Evolutionary conservation across 2,888 invertebrate genomes (phyloP).

Genomic region (Drosophila lacicola): DNA sequence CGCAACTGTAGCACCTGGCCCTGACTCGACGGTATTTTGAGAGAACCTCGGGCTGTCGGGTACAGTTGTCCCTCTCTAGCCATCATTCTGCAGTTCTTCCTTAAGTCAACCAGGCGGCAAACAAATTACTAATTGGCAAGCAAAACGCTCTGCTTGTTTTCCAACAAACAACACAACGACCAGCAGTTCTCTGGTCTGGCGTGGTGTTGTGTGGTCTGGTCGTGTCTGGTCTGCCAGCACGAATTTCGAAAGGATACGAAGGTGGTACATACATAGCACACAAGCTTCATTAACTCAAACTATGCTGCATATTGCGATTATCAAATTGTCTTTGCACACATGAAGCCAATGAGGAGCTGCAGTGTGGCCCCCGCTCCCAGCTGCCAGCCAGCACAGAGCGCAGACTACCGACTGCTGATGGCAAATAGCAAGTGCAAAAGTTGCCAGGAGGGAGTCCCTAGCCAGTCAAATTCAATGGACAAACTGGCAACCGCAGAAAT

Average conservation of each 20-base stretch:
- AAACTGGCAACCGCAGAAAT: constrained; percentile 72
- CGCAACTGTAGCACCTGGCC: constrained; percentile 6
- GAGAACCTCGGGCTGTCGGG: constrained; percentile 49
- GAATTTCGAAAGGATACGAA: constrained; percentile 20
- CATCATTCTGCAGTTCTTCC: constrained; percentile 7
- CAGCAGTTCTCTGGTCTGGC: constrained; percentile 27
- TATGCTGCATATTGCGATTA: constrained; percentile 79
- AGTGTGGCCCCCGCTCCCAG: not conserved
- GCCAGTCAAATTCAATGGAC: constrained; percentile 32
- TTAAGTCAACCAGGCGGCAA: constrained; percentile 58
- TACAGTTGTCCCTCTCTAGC: constrained; percentile 6
- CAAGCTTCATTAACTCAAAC: constrained; percentile 80
- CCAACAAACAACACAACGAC: constrained; percentile 64
- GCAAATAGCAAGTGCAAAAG: constrained; percentile 66
- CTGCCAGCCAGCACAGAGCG: not conserved
- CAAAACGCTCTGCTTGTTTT: constrained; percentile 78
- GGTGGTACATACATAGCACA: constrained; percentile 59
- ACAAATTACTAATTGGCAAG: constrained; percentile 79
- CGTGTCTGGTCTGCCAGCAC: constrained; percentile 16
- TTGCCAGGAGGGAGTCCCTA: constrained; percentile 15
- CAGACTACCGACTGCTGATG: constrained; percentile 37
- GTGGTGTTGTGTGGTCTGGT: constrained; percentile 13
- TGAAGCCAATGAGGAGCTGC: constrained; percentile 61
- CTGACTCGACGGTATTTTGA: constrained; percentile 24
- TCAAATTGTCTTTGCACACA: constrained; percentile 78